A percentile compares a stretch with the other conserved stretches of the same genome.
Evolutionary conservation across 2,113 vertebrate species (phyloP).

Genomic region (Ciconia maguari): DNA sequence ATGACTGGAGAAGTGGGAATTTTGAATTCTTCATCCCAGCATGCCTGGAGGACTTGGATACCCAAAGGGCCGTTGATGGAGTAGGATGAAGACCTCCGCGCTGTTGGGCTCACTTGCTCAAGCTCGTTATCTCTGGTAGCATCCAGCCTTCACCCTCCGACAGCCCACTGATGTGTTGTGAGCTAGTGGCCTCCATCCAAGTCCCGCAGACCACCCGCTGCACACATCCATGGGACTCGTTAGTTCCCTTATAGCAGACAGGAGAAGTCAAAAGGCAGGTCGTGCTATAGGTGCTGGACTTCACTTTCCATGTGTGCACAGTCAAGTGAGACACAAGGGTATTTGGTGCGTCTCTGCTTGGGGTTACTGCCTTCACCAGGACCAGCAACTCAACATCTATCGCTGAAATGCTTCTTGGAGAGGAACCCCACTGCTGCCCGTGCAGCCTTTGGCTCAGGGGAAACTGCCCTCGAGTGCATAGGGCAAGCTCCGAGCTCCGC

Average conservation of each 20-base stretch:
- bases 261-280: background rate
- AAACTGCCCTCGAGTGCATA: background rate
- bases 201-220: background rate
- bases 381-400: background rate
- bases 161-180: background rate
- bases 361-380: background rate
- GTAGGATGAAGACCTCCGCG: background rate
- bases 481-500: background rate
- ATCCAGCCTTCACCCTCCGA: background rate
- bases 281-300: background rate
- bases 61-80: background rate
- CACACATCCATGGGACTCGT: background rate
- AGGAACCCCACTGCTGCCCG: background rate
- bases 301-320: background rate
- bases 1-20: background rate
- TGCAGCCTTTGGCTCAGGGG: background rate
- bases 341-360: rapidly evolving
- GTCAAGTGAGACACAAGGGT: background rate
- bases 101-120: background rate
- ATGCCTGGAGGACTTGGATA: background rate
- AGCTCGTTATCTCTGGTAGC: background rate
- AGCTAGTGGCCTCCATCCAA: background rate
- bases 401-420: background rate
- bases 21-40: background rate
- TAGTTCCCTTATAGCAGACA: background rate